These are phyloP conservation scores for Rhombomys opimus DNA, from an alignment of 2,113 vertebrate species.

Conservation along the genomic window DNA sequence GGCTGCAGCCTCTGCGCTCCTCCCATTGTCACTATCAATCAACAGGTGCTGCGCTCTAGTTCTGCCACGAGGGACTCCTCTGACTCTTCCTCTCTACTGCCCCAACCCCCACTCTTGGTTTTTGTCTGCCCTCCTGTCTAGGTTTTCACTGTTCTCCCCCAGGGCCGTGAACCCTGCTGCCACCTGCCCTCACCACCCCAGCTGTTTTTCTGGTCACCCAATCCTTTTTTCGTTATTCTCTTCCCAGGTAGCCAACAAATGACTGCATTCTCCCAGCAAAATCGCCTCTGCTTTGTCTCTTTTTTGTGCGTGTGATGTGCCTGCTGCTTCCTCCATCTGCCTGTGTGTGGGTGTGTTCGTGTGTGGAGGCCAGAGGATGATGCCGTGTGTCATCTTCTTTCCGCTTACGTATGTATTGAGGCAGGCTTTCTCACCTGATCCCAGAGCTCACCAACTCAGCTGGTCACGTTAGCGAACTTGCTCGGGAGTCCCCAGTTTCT, in stretches of 20 bases:
- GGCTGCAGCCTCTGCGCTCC: background rate
- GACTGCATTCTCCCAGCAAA: constrained; percentile 34
- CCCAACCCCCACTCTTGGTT: background rate
- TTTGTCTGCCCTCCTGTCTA: constrained; percentile 18
- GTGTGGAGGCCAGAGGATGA: background rate
- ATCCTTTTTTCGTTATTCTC: constrained; percentile 39
- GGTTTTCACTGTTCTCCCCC: constrained; percentile 43
- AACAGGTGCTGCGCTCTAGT: background rate
- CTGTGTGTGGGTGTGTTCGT: background rate
- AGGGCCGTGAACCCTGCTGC: constrained; percentile 9
- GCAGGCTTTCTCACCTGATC: background rate
- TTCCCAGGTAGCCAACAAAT: constrained; percentile 43
- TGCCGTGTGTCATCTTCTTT: background rate
- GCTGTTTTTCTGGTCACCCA: constrained; percentile 69
- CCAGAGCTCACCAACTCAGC: background rate
- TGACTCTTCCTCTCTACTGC: background rate
- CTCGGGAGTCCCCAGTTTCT: background rate
- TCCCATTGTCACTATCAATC: background rate
- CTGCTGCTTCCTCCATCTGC: background rate
- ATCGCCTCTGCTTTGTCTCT: background rate
- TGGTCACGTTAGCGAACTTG: too few species aligned
- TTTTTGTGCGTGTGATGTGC: background rate
- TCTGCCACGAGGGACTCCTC: background rate
- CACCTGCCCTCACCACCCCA: constrained; percentile 70
- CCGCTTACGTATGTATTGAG: too few species aligned